These are phyloP conservation scores for Rhyacophila evoluta DNA, from an alignment of 2,888 invertebrate species.

Conservation along the genomic window DNA sequence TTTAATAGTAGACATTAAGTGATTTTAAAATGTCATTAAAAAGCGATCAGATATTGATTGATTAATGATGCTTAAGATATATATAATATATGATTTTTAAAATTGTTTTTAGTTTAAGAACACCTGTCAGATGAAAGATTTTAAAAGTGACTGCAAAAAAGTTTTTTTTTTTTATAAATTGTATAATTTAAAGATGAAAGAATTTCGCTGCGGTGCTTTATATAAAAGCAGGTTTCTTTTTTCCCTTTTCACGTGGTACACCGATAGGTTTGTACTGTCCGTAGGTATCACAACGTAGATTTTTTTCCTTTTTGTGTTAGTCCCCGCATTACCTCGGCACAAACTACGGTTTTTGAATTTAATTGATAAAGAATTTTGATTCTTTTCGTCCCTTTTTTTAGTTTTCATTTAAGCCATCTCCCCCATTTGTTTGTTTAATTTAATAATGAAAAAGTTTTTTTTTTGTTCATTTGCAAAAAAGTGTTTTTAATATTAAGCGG, in stretches of 20 bases:
- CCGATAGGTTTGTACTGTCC: constrained; percentile 48
- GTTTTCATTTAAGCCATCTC: constrained; percentile 48
- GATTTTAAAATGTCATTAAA: too few relatives aligned
- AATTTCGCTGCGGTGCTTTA: constrained; percentile 31
- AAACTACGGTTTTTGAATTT: constrained; percentile 48
- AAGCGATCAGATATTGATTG: too few relatives aligned
- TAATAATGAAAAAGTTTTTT: constrained; percentile 50
- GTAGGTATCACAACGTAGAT: constrained; percentile 33
- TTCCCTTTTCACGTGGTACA: constrained; percentile 45
- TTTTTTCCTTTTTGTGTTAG: constrained; percentile 42
- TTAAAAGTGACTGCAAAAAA: too few relatives aligned
- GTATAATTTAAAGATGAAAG: not conserved
- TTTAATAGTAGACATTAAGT: too few relatives aligned
- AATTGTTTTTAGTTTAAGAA: too few relatives aligned
- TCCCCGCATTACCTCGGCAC: constrained; percentile 38
- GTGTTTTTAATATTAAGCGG: not conserved
- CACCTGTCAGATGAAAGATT: too few relatives aligned
- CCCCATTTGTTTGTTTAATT: constrained; percentile 54
- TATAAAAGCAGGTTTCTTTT: constrained; percentile 42
- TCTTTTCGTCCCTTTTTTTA: constrained; percentile 49
- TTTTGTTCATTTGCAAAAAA: constrained; percentile 16
- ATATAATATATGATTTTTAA: too few relatives aligned
- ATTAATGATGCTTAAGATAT: too few relatives aligned
- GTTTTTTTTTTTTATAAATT: too few relatives aligned
- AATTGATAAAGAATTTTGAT: constrained; percentile 55